Base-by-base conservation (phyloP, 1,140 invertebrate species). In the Ruditapes philippinarum region DNA sequence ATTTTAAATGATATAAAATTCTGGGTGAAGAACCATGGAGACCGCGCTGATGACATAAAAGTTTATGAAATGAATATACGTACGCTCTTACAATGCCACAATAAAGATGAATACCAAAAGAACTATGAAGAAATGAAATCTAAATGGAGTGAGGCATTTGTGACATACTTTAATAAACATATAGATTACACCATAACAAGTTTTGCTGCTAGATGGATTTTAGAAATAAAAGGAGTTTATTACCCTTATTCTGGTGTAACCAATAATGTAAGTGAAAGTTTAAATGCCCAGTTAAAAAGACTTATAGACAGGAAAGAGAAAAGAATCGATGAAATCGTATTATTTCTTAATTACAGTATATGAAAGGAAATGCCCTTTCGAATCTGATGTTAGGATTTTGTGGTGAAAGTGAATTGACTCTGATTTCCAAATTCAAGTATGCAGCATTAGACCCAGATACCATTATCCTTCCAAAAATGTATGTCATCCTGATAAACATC, bases 171-270 rank as follows among this genome's bases (percentile, higher is more conserved):
- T 45, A 40, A 83, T 1, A 14, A 68, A 25, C 42, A 83, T 70
- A 12, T 83, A 11, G 25, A 83, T 7, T 14, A 83, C 22, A 49
- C 22, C 12, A 83, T 83, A 14, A 70, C 45, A 3, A 65, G 28
- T 28, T 25, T 68, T 68, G 60, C 76, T 12, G 57, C 40, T 14
- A 45, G 84, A 14, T 90, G 78, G 83, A 36, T 86, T 74, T 12
- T 84, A 33, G 88, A 83, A 28, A n/a, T n/a, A n/a, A n/a, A 9
- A 22, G 49, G 82, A 17, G 51, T 90, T 0, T 82, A 86, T 28
- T 54, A 90, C 38, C 89, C 60, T 0, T 90, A 81, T 65, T 87
- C 83, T 19, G 89, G 89, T 45, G 57, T 74, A 2, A 90, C 89
- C 28, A 90, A 90, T 25, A 90, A 90, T 42, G 79, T 82, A 5